These are phyloP conservation scores for Thymelicus acteon DNA, from an alignment of 2,888 invertebrate species.

Conservation along the genomic window DNA sequence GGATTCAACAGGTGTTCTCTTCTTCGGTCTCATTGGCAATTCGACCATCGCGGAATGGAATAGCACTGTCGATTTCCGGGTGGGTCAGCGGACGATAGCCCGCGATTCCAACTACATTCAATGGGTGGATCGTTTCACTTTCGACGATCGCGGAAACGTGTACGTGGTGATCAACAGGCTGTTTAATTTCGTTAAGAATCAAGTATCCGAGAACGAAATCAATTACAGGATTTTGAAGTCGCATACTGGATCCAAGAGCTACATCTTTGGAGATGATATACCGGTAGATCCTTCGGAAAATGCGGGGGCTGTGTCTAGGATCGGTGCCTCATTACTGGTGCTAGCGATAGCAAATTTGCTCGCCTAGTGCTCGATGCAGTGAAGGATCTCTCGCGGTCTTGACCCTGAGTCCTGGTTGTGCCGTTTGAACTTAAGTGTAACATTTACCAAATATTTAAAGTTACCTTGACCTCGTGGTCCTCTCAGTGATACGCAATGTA, in stretches of 20 bases:
- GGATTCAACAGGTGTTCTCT: slow-evolving; percentile 88
- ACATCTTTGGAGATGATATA: slow-evolving; percentile 83
- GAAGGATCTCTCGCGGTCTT: slow-evolving; percentile 49
- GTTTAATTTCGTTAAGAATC: slow-evolving; percentile 87
- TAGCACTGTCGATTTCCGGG: slow-evolving; percentile 82
- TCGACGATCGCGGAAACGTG: slow-evolving; percentile 87
- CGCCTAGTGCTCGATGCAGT: slow-evolving; percentile 61
- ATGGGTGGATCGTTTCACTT: slow-evolving; percentile 90
- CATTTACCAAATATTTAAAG: slow-evolving; percentile 80
- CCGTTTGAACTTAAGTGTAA: slow-evolving; percentile 72
- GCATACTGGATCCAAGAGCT: slow-evolving; percentile 86
- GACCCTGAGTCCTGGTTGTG: slow-evolving; percentile 51
- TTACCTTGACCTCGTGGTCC: slow-evolving; percentile 78
- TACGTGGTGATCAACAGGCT: slow-evolving; percentile 88
- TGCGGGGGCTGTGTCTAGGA: slow-evolving; percentile 60
- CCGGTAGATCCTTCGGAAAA: slow-evolving; percentile 46
- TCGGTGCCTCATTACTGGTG: slow-evolving; percentile 61
- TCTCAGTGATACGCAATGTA: slow-evolving; percentile 77
- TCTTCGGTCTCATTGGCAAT: slow-evolving; percentile 88
- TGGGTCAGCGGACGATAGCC: slow-evolving; percentile 87
- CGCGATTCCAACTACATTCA: slow-evolving; percentile 88
- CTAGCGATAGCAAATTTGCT: slow-evolving; percentile 68
- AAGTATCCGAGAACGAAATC: slow-evolving; percentile 83
- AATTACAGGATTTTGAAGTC: slow-evolving; percentile 89
- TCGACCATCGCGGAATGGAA: slow-evolving; percentile 90